Evolutionary conservation across 2,797 vertebrate species (phyloP).

Genomic region (Myotis daubentonii): DNA sequence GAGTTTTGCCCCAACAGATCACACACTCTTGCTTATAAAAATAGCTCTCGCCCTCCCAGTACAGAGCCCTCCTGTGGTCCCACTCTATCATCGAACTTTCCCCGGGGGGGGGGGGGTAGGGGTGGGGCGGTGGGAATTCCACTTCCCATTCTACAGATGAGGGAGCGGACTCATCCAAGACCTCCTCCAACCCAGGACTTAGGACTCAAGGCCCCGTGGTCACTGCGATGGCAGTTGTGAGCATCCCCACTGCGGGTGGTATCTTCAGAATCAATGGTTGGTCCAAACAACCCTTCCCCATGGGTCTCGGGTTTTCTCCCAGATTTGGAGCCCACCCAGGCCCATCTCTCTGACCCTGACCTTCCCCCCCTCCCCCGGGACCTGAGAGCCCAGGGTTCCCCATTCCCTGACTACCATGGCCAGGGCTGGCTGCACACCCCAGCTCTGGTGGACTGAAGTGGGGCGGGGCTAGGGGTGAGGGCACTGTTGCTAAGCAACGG

Average conservation of each 20-base stretch:
- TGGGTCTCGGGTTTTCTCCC: rapidly evolving
- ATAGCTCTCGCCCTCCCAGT: background rate
- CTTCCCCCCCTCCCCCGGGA: no score
- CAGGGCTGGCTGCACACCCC: background rate
- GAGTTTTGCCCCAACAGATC: background rate
- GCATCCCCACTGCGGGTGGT: background rate
- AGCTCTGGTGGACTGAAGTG: background rate
- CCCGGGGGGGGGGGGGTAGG: no score
- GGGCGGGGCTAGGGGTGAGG: background rate
- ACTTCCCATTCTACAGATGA: background rate
- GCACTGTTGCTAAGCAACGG: constrained; percentile 60
- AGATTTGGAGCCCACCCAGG: background rate
- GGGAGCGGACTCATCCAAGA: background rate
- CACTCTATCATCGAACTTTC: rapidly evolving
- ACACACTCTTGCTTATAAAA: background rate
- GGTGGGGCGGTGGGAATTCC: background rate
- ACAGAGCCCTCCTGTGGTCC: background rate
- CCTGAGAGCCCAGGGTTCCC: background rate
- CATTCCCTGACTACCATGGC: background rate
- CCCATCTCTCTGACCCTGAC: background rate
- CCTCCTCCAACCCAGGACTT: background rate
- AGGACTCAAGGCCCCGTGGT: background rate
- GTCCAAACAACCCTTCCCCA: background rate
- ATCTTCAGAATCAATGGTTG: background rate
- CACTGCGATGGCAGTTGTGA: background rate